phyloP scores from a whole-genome alignment of 1,140 invertebrate genomes.

The Temnothorax nylanderi region DNA sequence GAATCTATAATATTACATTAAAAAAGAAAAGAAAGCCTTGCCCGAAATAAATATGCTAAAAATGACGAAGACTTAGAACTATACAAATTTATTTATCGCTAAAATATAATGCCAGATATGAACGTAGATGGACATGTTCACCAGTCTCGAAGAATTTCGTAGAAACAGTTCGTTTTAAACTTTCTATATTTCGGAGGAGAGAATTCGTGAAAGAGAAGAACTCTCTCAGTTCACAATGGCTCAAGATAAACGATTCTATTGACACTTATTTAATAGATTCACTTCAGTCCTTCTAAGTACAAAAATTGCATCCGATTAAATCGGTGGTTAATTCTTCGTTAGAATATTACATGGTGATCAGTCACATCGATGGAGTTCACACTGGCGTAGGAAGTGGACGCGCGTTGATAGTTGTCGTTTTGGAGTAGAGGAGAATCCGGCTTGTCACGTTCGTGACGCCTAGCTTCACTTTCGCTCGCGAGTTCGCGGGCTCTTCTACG shows the following conservation, averaged over 20 bases:
- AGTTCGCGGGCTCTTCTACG: constrained; percentile 67
- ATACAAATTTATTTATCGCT: constrained; percentile 50
- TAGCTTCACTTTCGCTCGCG: constrained; percentile 66
- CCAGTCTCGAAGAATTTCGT: background rate
- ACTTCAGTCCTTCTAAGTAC: constrained; percentile 52
- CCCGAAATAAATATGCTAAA: constrained; percentile 68
- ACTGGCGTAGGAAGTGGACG: constrained; percentile 85
- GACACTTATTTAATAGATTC: constrained; percentile 4
- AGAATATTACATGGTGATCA: constrained; percentile 62
- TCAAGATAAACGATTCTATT: constrained; percentile 35
- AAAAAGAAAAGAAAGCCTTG: constrained; percentile 43
- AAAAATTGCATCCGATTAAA: constrained; percentile 61
- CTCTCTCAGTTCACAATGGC: background rate
- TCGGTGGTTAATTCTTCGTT: constrained; percentile 54
- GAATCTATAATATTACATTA: constrained; percentile 19
- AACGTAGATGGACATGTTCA: constrained; percentile 62
- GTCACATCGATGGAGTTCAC: constrained; percentile 73
- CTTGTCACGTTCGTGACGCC: constrained; percentile 68
- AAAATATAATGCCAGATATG: constrained; percentile 57
- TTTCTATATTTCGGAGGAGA: constrained; percentile 10
- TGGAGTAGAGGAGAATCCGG: constrained; percentile 81
- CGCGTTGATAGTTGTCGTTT: constrained; percentile 77
- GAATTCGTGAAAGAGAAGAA: background rate
- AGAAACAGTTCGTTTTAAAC: background rate
- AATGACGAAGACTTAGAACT: constrained; percentile 46